Conservation (phyloP, 2,888 invertebrate species). For the Flabesymbios commensalis region DNA sequence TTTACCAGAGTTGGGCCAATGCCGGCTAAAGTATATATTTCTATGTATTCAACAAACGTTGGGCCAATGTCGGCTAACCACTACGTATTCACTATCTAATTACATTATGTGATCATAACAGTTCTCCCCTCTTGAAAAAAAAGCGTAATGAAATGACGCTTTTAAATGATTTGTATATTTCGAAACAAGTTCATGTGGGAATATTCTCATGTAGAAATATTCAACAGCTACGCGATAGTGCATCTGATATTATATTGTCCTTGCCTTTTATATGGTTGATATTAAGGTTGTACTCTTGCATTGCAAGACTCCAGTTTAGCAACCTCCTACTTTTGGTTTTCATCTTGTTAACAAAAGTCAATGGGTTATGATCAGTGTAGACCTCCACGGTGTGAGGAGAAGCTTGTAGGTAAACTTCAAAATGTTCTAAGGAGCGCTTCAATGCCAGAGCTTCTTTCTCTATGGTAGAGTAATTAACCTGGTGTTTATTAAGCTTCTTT, state of each 20-base stretch:
- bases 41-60: too few relatives aligned
- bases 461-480: conserved; percentile 23
- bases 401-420: conserved; percentile 12
- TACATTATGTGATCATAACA: too few relatives aligned
- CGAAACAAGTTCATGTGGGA: too few relatives aligned
- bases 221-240: not conserved
- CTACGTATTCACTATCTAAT: too few relatives aligned
- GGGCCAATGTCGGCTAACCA: too few relatives aligned
- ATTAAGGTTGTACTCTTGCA: not conserved
- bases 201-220: too few relatives aligned
- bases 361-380: conserved; percentile 6
- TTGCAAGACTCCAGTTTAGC: not conserved
- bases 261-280: not conserved
- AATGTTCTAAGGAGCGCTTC: conserved; percentile 15
- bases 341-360: not conserved
- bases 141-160: too few relatives aligned
- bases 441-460: conserved; percentile 16
- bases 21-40: too few relatives aligned
- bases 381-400: not conserved
- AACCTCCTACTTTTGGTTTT: conserved; percentile 4
- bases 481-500: conserved; percentile 6
- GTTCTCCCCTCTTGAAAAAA: too few relatives aligned
- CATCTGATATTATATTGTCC: conserved; percentile 1
- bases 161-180: too few relatives aligned
- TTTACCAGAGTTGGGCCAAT: too few relatives aligned